A percentile compares a stretch with the other conserved stretches of the same genome.
These are phyloP conservation scores for Drosophila varians DNA, from an alignment of 1,140 invertebrate species.

Conservation along the genomic window DNA sequence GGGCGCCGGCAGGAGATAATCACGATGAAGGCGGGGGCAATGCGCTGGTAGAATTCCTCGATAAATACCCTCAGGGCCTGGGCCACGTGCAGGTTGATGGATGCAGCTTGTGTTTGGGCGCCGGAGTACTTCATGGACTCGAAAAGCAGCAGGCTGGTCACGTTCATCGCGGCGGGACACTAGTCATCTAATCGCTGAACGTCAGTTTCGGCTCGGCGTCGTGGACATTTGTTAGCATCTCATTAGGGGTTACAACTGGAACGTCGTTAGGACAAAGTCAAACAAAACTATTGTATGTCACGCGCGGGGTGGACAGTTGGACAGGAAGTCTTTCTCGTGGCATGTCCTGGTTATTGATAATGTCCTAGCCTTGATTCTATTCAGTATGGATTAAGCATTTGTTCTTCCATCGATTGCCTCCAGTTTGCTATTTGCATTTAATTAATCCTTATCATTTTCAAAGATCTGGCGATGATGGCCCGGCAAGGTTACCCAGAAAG, in stretches of 20 bases:
- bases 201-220: not conserved
- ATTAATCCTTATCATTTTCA: constrained; percentile 22
- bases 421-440: not conserved
- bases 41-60: constrained; percentile 56
- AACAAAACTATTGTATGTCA: constrained; percentile 34
- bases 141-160: constrained; percentile 54
- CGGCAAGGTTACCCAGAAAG: not conserved
- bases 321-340: not conserved
- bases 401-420: not conserved
- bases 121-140: constrained; percentile 56
- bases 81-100: constrained; percentile 55
- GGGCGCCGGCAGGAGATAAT: constrained; percentile 57
- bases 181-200: not conserved
- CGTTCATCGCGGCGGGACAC: constrained; percentile 43
- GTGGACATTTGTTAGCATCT: constrained; percentile 24
- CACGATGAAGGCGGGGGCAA: constrained; percentile 54
- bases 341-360: not conserved
- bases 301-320: constrained; percentile 1
- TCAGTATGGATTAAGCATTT: not conserved
- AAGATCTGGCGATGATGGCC: not conserved
- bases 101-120: constrained; percentile 48
- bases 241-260: constrained; percentile 20
- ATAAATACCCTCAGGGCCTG: constrained; percentile 47
- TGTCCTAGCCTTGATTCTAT: not conserved
- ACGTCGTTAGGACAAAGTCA: constrained; percentile 23